A percentile compares a stretch with the other conserved stretches of the same genome.
Evolutionary conservation across 2,113 vertebrate genomes (phyloP).

Genomic region (Amazona guildingii): DNA sequence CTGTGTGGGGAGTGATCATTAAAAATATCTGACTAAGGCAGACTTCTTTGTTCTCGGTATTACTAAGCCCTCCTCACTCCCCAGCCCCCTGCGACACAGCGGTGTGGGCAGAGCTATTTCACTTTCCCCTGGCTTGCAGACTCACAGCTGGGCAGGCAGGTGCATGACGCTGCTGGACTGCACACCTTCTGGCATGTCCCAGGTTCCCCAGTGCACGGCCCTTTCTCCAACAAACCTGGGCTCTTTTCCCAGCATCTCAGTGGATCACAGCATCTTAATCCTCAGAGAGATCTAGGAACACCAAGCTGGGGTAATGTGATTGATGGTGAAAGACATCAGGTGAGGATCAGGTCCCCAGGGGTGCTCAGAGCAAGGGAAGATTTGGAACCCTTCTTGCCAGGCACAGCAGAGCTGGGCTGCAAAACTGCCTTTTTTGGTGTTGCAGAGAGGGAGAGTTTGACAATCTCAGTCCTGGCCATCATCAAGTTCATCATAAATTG

Average conservation of each 20-base stretch:
- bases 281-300: background rate
- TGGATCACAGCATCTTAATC: background rate
- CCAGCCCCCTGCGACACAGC: background rate
- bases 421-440: background rate
- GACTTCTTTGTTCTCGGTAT: conserved; percentile 74
- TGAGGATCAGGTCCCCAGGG: background rate
- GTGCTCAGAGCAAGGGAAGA: background rate
- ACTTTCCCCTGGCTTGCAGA: conserved; percentile 64
- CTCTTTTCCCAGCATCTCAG: background rate
- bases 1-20: conserved; percentile 69
- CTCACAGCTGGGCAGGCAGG: conserved; percentile 29
- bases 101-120: conserved; percentile 58
- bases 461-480: background rate
- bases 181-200: background rate
- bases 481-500: background rate
- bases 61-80: conserved; percentile 55
- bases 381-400: background rate
- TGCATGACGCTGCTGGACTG: background rate
- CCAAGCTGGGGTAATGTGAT: background rate
- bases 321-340: background rate
- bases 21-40: conserved; percentile 80
- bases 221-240: background rate
- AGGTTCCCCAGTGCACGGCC: accelerated
- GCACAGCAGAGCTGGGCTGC: background rate
- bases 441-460: background rate